Percentiles rank a stretch among this genome's conserved stretches.
These are phyloP conservation scores for Leptothorax acervorum DNA, from an alignment of 2,888 invertebrate species.

Conservation along the genomic window DNA sequence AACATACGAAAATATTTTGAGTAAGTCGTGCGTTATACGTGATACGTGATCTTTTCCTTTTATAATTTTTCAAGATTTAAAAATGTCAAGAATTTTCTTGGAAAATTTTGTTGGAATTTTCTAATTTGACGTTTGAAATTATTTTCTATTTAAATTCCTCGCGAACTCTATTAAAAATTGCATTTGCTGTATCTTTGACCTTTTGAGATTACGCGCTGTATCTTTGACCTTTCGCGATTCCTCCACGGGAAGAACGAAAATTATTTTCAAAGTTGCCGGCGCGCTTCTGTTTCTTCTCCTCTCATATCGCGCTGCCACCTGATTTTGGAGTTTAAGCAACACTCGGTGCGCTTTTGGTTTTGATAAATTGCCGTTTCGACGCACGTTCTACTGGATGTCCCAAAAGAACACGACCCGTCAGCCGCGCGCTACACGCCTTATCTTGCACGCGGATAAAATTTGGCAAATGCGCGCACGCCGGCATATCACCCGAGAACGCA, in stretches of 20 bases:
- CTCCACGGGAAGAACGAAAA: neutral
- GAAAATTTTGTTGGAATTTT: neutral
- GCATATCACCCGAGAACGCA: slow-evolving; percentile 29
- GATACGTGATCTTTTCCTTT: neutral
- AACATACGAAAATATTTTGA: neutral
- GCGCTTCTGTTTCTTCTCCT: neutral
- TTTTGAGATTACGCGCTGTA: slow-evolving; percentile 14
- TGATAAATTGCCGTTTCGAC: slow-evolving; percentile 24
- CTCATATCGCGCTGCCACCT: neutral
- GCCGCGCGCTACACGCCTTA: slow-evolving; percentile 1
- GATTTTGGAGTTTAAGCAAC: slow-evolving; percentile 21
- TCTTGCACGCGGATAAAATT: slow-evolving; percentile 26
- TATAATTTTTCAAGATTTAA: neutral
- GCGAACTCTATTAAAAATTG: slow-evolving; percentile 19
- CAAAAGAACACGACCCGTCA: slow-evolving; percentile 25
- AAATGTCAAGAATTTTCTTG: neutral
- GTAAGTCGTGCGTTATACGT: neutral
- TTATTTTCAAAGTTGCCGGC: slow-evolving; percentile 37
- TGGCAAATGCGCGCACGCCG: slow-evolving; percentile 17
- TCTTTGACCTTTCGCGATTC: slow-evolving; percentile 35
- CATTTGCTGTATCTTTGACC: slow-evolving; percentile 31
- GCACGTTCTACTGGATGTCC: slow-evolving; percentile 11
- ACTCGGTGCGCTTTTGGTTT: neutral
- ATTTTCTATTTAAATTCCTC: neutral
- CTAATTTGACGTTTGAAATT: neutral